A percentile compares a stretch with the other conserved stretches of the same genome.
phyloP scores from a whole-genome alignment of 64 coral and sea anemone genomes.

The Astreopora myriophthalma region DNA sequence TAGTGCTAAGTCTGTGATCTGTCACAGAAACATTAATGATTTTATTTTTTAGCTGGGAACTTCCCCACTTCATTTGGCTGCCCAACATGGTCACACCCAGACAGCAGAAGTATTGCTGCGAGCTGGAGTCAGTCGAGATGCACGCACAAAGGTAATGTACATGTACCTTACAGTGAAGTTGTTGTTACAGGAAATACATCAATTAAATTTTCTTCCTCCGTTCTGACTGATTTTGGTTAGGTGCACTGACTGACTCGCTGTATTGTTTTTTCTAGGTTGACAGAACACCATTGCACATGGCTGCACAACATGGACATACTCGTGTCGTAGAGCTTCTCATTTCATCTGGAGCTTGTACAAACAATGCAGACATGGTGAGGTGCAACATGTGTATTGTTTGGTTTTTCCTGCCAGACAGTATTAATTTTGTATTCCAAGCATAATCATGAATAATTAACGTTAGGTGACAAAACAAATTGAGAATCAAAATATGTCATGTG shows the following conservation, averaged over 20 bases:
- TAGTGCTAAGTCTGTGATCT: not conserved
- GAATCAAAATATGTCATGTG: too few relatives aligned
- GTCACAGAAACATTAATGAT: too few relatives aligned
- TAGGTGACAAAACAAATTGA: too few relatives aligned
- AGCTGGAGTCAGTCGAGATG: constrained; percentile 98
- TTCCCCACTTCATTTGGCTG: constrained; percentile 92
- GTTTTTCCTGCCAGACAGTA: too few relatives aligned
- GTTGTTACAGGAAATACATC: too few relatives aligned
- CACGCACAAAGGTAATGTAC: constrained; percentile 80
- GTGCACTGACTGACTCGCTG: too few relatives aligned
- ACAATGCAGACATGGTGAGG: constrained; percentile 93
- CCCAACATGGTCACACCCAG: constrained; percentile 92
- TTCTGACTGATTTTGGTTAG: not conserved
- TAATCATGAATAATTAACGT: too few relatives aligned
- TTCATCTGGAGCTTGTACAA: constrained; percentile 88
- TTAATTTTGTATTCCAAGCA: too few relatives aligned
- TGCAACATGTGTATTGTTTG: too few relatives aligned
- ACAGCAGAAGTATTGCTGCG: constrained; percentile 92
- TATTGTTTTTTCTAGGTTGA: constrained; percentile 73
- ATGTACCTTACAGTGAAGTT: not conserved
- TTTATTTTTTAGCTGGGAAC: constrained; percentile 85
- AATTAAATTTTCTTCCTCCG: too few relatives aligned
- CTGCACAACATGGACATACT: constrained; percentile 94
- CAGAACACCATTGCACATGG: constrained; percentile 95
- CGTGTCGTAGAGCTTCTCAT: constrained; percentile 91